A percentile compares a stretch with the other conserved stretches of the same genome.
Conservation (phyloP, 2,888 invertebrate species). For the Tetanocera ferruginea region DNA sequence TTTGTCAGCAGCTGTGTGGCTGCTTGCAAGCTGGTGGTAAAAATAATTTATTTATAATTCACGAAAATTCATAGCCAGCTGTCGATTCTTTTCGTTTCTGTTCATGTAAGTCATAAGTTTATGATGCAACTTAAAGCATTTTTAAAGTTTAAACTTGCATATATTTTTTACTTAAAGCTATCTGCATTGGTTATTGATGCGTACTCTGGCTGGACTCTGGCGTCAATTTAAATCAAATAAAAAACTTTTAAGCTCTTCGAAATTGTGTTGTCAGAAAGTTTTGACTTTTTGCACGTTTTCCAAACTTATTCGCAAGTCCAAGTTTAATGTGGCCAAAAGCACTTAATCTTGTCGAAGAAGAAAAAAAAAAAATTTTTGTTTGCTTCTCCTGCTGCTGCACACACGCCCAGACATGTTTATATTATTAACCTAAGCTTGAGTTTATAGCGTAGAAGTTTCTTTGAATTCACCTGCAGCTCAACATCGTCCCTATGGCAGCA, state of each 20-base stretch:
- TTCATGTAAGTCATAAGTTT: no score
- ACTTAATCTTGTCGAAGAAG: slow-evolving; percentile 23
- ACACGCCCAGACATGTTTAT: not conserved
- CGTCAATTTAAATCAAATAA: slow-evolving; percentile 19
- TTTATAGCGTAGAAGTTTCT: not conserved
- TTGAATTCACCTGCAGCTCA: not conserved
- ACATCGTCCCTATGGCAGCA: not conserved
- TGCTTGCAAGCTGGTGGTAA: no score
- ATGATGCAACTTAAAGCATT: no score
- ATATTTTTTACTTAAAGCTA: no score
- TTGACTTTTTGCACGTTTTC: slow-evolving; percentile 10
- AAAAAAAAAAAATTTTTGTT: not conserved
- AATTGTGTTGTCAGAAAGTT: slow-evolving; percentile 22
- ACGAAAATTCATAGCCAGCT: no score
- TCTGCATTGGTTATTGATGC: no score
- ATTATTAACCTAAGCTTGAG: not conserved
- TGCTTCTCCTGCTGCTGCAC: not conserved
- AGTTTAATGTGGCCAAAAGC: slow-evolving; percentile 27
- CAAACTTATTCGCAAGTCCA: not conserved
- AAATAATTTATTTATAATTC: no score
- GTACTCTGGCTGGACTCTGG: not conserved
- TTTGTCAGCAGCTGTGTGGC: no score
- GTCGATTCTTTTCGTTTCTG: no score
- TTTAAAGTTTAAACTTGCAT: no score
- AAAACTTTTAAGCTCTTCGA: slow-evolving; percentile 27